Evolutionary conservation across 2,888 invertebrate genomes (phyloP).

Genomic region (Dichetophora obliterata): DNA sequence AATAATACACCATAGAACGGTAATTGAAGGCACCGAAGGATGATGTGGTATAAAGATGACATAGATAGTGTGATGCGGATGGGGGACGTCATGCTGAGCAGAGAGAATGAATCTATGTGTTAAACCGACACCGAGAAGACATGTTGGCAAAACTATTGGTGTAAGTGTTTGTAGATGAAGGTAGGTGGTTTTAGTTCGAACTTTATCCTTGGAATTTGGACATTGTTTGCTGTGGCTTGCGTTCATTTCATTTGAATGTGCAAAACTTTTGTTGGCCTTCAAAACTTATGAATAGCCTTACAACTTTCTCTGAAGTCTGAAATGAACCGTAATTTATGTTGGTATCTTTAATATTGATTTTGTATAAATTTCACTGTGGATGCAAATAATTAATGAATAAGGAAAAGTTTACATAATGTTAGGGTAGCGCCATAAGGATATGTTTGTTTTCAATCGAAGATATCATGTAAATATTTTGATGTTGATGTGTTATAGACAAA

Average conservation of each 20-base stretch:
- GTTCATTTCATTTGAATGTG: neutral
- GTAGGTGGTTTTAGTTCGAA: no score
- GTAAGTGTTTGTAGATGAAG: no score
- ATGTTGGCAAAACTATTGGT: no score
- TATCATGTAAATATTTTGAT: no score
- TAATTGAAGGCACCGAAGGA: no score
- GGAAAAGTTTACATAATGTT: neutral
- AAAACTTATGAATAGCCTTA: slow-evolving; percentile 1
- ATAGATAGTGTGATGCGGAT: neutral
- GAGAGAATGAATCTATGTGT: neutral
- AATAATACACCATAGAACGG: no score
- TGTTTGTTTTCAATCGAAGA: no score
- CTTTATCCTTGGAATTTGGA: neutral
- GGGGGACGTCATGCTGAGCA: neutral
- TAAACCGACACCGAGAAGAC: neutral
- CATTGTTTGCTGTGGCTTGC: neutral
- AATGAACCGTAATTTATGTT: neutral
- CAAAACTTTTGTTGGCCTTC: slow-evolving; percentile 4
- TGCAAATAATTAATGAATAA: neutral
- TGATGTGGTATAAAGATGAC: no score
- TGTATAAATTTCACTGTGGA: neutral
- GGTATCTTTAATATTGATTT: slow-evolving; percentile 13
- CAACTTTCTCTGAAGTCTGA: neutral
- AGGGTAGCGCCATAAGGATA: neutral
- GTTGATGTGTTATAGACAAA: no score